Evolutionary conservation across 2,797 vertebrate genomes (phyloP).

Genomic region (Pangasius macronema): DNA sequence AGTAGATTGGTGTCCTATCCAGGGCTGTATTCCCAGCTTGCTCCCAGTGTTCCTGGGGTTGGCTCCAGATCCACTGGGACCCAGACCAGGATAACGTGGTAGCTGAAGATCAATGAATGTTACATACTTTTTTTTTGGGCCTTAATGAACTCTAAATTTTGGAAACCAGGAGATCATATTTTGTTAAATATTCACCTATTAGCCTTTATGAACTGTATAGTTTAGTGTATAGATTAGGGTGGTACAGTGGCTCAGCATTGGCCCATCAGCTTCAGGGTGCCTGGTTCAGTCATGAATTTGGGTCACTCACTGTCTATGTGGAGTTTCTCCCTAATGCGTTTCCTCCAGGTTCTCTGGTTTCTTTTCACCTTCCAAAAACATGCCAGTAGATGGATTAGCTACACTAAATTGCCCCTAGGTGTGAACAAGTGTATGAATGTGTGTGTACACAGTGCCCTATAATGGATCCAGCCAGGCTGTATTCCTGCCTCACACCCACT

Average conservation of each 20-base stretch:
- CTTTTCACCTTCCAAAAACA: not conserved
- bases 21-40: not conserved
- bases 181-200: not conserved
- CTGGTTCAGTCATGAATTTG: not conserved
- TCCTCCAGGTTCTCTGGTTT: not conserved
- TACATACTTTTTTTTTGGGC: not conserved
- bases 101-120: not conserved
- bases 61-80: not conserved
- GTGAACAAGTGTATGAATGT: not conserved
- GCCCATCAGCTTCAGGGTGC: not conserved
- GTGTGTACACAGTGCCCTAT: not conserved
- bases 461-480: not conserved
- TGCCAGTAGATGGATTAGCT: not conserved
- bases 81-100: not conserved
- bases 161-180: not conserved
- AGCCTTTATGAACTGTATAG: not conserved
- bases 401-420: conserved; percentile 1
- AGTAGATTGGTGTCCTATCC: not conserved
- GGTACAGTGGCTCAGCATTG: not conserved
- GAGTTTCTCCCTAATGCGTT: not conserved
- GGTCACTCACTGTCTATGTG: not conserved
- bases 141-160: not conserved
- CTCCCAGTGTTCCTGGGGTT: not conserved
- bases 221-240: not conserved
- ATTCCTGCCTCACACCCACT: not conserved